A percentile compares a stretch with the other conserved stretches of the same genome.
Evolutionary conservation across 2,888 invertebrate genomes (phyloP).

Genomic region (Apotomis turbidana): DNA sequence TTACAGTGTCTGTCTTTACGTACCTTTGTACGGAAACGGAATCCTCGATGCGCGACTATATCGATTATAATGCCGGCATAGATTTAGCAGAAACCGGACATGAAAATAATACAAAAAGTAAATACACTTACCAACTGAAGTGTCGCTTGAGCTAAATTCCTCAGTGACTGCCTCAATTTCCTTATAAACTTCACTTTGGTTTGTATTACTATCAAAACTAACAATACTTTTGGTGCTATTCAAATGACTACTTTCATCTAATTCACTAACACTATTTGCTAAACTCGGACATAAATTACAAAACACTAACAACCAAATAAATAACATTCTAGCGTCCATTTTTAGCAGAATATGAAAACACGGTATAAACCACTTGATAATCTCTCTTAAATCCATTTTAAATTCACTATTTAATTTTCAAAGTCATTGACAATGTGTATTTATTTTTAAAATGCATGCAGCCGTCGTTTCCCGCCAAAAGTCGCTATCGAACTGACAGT

Average conservation of each 20-base stretch:
- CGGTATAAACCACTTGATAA: constrained; percentile 80
- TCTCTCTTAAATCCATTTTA: constrained; percentile 76
- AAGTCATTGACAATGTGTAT: constrained; percentile 35
- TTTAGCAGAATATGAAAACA: constrained; percentile 74
- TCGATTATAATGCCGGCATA: no score
- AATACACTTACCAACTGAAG: constrained; percentile 50
- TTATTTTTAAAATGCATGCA: constrained; percentile 21
- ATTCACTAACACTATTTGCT: constrained; percentile 53
- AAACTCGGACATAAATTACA: constrained; percentile 60
- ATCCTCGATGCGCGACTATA: no score
- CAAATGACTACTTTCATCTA: constrained; percentile 49
- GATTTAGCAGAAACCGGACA: background rate
- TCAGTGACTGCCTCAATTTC: constrained; percentile 36
- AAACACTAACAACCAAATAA: constrained; percentile 68
- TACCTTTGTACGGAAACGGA: no score
- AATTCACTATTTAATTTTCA: constrained; percentile 29
- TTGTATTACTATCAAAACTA: constrained; percentile 42
- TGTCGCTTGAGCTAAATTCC: constrained; percentile 42
- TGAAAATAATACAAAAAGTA: background rate
- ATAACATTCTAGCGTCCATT: constrained; percentile 56
- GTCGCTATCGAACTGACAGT: constrained; percentile 58
- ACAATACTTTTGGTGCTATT: constrained; percentile 31
- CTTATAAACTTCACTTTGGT: constrained; percentile 53
- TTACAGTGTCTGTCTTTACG: no score
- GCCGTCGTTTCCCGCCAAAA: constrained; percentile 62